Evolutionary conservation across 1,140 invertebrate species (phyloP), one percentile per base, ranked within the genome.

Genomic region (Cryptotermes secundus): DNA sequence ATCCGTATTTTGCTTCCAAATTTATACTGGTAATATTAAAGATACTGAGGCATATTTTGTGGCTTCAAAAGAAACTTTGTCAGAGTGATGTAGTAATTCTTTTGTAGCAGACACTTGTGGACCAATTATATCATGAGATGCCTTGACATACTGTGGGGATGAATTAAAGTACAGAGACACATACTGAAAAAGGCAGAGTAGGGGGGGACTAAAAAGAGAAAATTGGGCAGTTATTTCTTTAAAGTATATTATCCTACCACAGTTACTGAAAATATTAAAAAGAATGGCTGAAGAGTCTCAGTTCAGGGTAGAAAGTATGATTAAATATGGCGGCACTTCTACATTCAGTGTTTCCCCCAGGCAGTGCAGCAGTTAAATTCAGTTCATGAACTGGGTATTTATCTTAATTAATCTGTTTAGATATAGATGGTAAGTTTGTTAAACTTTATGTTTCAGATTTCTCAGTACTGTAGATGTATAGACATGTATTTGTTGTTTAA

Each of bases 41-140:
- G 2, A 31, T 38, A 34, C n/a, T 79, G 35, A 79, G 36, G 31
- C 53, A 79, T 31, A 72, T 72, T 16, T 22, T 59, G 24, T 59
- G 53, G 53, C 53, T 59, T 59, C 53, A 72, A 72, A 1, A 26
- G n/a, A 31, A 31, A 72, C 31, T 49, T 49, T 49, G 31, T 72
- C 14, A 7, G 7, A 31, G 59, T 31, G 59, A 26, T 72, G n/a
- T n/a, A 31, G n/a, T 49, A 35, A 83, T 19, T 35, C n/a, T 42
- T 38, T 79, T 26, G n/a, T 65, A 72, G 72, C 83, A 83, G 38
- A 38, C 83, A 79, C 65, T 79, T 80, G 83, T 7, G 83, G 82
- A 83, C 84, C 81, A 83, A 80, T 72, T 34, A 85, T 49, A 72
- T 85, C 53, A 79, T 34, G 79, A 79, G 19, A 80, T 83, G 82